A percentile compares a stretch with the other conserved stretches of the same genome.
These are phyloP conservation scores for Eumeta japonica DNA, from an alignment of 1,140 invertebrate species.

Conservation along the genomic window DNA sequence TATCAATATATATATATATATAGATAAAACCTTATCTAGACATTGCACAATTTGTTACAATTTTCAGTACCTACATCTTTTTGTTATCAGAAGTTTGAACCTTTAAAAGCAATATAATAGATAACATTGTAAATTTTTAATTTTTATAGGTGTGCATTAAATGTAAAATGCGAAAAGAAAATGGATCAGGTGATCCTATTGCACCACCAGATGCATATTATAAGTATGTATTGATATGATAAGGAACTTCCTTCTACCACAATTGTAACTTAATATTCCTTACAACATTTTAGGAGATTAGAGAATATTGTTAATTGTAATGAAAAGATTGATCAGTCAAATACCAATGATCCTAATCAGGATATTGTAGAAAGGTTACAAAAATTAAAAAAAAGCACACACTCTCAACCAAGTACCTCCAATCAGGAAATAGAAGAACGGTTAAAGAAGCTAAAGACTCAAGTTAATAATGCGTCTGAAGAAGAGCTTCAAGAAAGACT, in stretches of 20 bases:
- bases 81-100: too few species aligned
- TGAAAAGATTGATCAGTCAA: conserved; percentile 1
- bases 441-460: conserved; percentile 61
- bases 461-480: conserved; percentile 48
- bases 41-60: too few species aligned
- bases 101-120: too few species aligned
- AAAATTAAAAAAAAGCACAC: conserved; percentile 34
- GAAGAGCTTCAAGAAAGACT: conserved; percentile 57
- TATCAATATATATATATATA: too few species aligned
- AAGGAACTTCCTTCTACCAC: too few species aligned
- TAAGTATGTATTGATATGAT: conserved; percentile 52
- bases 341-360: too few species aligned
- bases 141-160: conserved; percentile 40
- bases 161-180: conserved; percentile 25
- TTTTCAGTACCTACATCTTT: too few species aligned
- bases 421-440: conserved; percentile 60
- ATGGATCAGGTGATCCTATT: conserved; percentile 19
- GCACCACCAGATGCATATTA: conserved; percentile 53
- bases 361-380: conserved; percentile 48
- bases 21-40: too few species aligned
- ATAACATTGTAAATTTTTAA: too few species aligned
- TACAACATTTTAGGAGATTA: too few species aligned
- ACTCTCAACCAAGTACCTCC: conserved; percentile 34
- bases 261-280: too few species aligned
- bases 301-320: too few species aligned